phyloP scores from a whole-genome alignment of 1,140 invertebrate species.

The Eubasilissa regina region DNA sequence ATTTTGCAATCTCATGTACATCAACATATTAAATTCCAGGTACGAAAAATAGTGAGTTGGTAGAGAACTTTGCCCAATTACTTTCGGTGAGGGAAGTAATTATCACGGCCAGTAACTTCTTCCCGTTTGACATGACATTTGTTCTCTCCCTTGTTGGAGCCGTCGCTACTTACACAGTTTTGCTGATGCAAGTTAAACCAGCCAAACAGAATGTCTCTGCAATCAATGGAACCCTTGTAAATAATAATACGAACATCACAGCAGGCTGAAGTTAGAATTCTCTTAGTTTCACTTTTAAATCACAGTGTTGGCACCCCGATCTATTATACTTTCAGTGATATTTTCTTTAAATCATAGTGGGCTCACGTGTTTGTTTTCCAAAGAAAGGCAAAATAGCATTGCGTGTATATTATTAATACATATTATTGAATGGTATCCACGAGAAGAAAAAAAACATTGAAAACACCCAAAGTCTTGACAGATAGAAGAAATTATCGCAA shows the following conservation, averaged over 20 bases:
- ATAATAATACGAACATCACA: constrained; percentile 2
- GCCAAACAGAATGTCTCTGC: background rate
- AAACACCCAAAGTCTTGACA: no score
- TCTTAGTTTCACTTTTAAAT: no score
- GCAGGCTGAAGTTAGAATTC: background rate
- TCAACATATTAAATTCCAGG: constrained; percentile 31
- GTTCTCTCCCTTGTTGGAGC: constrained; percentile 53
- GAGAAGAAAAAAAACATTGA: no score
- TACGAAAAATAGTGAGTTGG: constrained; percentile 44
- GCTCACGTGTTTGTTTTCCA: no score
- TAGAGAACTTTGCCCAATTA: constrained; percentile 53
- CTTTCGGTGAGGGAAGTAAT: constrained; percentile 48
- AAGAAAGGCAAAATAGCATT: no score
- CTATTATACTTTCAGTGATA: no score
- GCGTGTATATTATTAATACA: no score
- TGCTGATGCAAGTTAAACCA: constrained; percentile 52
- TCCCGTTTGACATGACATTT: constrained; percentile 54
- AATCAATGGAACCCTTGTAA: constrained; percentile 16
- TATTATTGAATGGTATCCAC: no score
- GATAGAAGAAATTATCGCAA: background rate
- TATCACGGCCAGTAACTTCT: constrained; percentile 55
- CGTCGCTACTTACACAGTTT: constrained; percentile 52
- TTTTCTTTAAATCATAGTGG: no score
- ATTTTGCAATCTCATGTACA: no score
- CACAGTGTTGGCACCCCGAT: no score